A percentile compares a stretch with the other conserved stretches of the same genome.
These are phyloP conservation scores for Oscheius myriophilus DNA, from an alignment of 2,888 invertebrate genomes.

Conservation along the genomic window DNA sequence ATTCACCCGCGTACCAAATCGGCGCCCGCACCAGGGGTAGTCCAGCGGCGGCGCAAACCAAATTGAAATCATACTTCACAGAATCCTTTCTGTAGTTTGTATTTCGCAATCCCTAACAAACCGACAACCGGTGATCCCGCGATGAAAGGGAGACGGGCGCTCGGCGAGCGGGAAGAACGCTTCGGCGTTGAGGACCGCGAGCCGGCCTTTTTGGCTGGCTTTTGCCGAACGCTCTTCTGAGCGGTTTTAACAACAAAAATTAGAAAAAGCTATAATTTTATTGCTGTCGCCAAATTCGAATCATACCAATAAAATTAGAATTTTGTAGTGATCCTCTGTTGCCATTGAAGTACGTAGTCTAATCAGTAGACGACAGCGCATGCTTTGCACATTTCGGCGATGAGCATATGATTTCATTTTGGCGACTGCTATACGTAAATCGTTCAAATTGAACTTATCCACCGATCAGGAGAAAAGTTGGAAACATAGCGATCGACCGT, in stretches of 20 bases:
- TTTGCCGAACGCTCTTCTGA: constrained; percentile 25
- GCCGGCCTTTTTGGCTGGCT: constrained; percentile 8
- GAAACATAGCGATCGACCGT: too few species aligned
- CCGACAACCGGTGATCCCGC: constrained; percentile 11
- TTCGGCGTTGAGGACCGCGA: constrained; percentile 28
- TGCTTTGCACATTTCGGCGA: too few species aligned
- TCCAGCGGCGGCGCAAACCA: background rate
- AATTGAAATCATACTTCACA: constrained; percentile 24
- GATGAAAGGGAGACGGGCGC: constrained; percentile 21
- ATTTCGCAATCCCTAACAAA: constrained; percentile 23
- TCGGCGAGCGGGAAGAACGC: constrained; percentile 27
- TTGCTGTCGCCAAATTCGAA: too few species aligned
- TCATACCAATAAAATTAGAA: background rate
- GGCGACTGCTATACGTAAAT: too few species aligned
- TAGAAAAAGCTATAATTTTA: too few species aligned
- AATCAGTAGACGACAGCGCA: too few species aligned
- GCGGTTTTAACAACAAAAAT: constrained; percentile 13
- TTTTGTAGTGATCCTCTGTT: too few species aligned
- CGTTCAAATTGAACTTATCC: too few species aligned
- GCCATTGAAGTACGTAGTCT: too few species aligned
- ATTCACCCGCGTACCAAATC: background rate
- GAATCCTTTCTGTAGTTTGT: constrained; percentile 26
- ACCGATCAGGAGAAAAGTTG: too few species aligned
- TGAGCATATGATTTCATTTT: too few species aligned
- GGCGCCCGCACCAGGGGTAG: background rate